Conservation (phyloP, 2,797 vertebrate genomes). For the Sciurus carolinensis region DNA sequence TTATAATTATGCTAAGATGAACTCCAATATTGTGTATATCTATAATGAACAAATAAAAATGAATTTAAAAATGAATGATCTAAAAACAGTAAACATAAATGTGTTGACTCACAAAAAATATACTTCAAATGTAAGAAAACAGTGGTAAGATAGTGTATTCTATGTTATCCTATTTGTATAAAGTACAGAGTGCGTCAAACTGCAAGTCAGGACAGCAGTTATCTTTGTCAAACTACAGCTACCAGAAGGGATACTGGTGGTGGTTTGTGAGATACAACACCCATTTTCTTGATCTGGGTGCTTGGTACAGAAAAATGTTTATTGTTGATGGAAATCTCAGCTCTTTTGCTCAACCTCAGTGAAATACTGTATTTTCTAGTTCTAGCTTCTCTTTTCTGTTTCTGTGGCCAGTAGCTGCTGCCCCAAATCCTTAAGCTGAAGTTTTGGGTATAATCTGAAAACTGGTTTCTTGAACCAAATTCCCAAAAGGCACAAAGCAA, state of each 20-base stretch:
- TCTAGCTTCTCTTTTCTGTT: neutral
- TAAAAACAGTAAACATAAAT: neutral
- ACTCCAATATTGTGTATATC: no score
- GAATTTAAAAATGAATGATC: neutral
- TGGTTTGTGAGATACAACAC: neutral
- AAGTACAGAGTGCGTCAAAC: neutral
- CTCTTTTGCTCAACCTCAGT: neutral
- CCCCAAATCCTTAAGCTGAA: neutral
- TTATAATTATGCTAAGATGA: neutral
- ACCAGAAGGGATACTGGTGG: neutral
- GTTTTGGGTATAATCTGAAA: neutral
- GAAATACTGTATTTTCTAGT: neutral
- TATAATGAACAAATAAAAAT: neutral
- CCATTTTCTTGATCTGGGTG: neutral
- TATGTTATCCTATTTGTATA: neutral
- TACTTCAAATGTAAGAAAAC: slow-evolving; percentile 15
- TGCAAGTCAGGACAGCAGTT: neutral
- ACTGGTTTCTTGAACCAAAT: slow-evolving; percentile 44
- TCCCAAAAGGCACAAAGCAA: neutral
- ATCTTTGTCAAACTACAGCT: neutral
- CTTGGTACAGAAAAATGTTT: neutral
- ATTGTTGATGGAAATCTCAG: neutral
- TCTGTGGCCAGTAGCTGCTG: slow-evolving; percentile 3
- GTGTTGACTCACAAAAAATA: neutral
- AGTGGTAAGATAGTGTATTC: neutral